A percentile compares a stretch with the other conserved stretches of the same genome.
These are phyloP conservation scores for Channallabes apus DNA, from an alignment of 2,797 vertebrate genomes.

Conservation along the genomic window DNA sequence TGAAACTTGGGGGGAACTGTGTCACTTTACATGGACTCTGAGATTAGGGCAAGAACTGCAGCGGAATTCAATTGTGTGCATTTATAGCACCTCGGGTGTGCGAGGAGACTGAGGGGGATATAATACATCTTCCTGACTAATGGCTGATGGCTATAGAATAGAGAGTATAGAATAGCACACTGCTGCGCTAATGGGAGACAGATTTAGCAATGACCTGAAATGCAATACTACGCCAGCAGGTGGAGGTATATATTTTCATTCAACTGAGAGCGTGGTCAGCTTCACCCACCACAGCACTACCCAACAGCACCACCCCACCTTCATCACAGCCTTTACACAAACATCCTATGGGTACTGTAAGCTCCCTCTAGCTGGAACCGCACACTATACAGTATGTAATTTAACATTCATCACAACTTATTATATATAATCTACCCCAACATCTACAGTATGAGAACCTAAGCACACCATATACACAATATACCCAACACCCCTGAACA, in stretches of 20 bases:
- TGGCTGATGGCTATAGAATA: constrained; percentile 4
- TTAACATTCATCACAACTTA: not conserved
- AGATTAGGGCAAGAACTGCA: constrained; percentile 4
- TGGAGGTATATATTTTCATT: constrained; percentile 50
- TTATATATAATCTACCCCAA: not conserved
- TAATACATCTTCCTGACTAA: constrained; percentile 24
- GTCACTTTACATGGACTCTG: constrained; percentile 3
- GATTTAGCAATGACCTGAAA: constrained; percentile 43
- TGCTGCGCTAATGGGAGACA: constrained; percentile 37
- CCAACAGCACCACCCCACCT: not conserved
- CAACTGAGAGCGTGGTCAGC: not conserved
- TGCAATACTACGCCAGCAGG: constrained; percentile 47
- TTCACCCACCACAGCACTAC: not conserved
- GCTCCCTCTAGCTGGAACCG: not conserved
- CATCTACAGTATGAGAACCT: not conserved
- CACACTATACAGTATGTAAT: not conserved
- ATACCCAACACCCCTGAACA: not conserved
- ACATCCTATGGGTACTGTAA: not conserved
- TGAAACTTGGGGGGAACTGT: not conserved
- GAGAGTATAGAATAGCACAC: constrained; percentile 35
- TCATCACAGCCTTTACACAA: not conserved
- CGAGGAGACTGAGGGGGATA: not conserved
- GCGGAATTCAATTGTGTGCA: not conserved
- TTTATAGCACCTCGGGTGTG: not conserved
- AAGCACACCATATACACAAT: not conserved